phyloP scores from a whole-genome alignment of 2,113 vertebrate species.

The Pterophyllum scalare region DNA sequence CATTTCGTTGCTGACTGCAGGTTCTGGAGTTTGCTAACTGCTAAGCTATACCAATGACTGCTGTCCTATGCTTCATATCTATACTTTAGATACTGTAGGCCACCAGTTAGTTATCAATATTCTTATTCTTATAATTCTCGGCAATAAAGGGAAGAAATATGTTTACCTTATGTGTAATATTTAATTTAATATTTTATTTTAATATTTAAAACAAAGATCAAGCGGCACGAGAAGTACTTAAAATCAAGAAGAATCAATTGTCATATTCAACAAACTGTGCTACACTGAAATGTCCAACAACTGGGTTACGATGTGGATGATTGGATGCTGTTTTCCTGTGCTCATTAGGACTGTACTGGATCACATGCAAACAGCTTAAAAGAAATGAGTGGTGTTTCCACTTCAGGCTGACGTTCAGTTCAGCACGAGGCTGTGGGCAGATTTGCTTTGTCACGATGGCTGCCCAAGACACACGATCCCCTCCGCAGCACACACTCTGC shows the following conservation, averaged over 20 bases:
- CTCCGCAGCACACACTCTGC: background rate
- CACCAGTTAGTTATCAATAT: background rate
- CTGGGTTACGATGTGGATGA: background rate
- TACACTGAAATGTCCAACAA: background rate
- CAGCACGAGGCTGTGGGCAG: conserved; percentile 30
- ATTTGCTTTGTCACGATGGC: conserved; percentile 72
- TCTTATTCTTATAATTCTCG: background rate
- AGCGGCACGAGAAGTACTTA: background rate
- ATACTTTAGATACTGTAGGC: background rate
- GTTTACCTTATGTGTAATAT: no score
- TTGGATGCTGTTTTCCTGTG: background rate
- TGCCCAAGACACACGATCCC: conserved; percentile 50
- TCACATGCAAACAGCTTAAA: background rate
- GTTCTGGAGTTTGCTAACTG: background rate
- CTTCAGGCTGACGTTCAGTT: conserved; percentile 19
- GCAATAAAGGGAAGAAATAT: background rate
- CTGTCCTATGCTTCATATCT: background rate
- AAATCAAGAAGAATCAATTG: background rate
- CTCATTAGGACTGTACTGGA: background rate
- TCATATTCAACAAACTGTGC: background rate
- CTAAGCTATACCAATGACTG: background rate
- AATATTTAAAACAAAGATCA: background rate
- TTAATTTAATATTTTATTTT: background rate
- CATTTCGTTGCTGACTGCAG: background rate
- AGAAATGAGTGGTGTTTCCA: conserved; percentile 15